Percentiles rank a stretch among this genome's conserved stretches.
These are phyloP conservation scores for Syngnathus acus DNA, from an alignment of 2,797 vertebrate genomes.

Conservation along the genomic window DNA sequence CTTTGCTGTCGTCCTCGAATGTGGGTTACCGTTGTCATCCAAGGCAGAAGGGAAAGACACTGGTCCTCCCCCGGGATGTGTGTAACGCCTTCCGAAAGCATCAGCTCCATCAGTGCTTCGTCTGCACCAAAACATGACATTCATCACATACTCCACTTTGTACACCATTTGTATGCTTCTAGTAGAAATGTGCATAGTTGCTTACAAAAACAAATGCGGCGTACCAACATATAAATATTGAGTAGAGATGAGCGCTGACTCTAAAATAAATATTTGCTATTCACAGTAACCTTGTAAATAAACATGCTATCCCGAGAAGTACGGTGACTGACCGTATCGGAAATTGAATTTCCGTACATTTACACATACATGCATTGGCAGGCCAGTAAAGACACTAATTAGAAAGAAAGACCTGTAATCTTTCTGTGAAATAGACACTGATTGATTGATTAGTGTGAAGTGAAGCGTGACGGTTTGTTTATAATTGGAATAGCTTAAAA, in stretches of 20 bases:
- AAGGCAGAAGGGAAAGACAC: background rate
- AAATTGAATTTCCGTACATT: background rate
- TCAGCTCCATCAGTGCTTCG: constrained; percentile 31
- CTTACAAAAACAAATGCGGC: background rate
- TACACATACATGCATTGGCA: background rate
- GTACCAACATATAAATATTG: background rate
- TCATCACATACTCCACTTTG: constrained; percentile 48
- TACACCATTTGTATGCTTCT: background rate
- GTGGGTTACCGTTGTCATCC: background rate
- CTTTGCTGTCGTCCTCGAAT: background rate
- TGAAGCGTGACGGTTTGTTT: background rate
- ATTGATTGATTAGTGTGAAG: background rate
- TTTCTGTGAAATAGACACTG: background rate
- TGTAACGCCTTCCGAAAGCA: background rate
- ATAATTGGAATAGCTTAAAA: background rate
- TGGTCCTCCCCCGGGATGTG: background rate
- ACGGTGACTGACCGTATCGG: background rate
- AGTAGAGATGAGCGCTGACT: background rate
- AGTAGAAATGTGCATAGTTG: background rate
- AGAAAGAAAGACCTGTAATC: background rate
- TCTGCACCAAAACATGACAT: constrained; percentile 61
- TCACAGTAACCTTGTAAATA: background rate
- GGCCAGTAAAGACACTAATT: background rate
- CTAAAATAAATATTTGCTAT: constrained; percentile 1
- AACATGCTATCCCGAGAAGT: background rate